Evolutionary conservation across 2,888 invertebrate species (phyloP), one percentile per base, ranked within the genome.

Genomic region (Eupithecia subumbrata): DNA sequence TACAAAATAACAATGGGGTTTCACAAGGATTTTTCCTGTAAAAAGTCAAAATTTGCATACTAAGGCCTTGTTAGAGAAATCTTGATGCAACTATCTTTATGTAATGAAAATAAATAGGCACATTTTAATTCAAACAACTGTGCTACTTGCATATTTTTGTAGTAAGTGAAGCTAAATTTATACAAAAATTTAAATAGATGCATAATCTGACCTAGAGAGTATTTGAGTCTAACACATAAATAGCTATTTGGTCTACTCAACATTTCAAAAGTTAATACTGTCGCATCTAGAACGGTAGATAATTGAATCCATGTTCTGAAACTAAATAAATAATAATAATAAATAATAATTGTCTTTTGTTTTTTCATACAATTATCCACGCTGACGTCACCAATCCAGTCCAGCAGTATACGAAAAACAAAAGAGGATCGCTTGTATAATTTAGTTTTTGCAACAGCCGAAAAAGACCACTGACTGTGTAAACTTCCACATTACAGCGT

Each of bases 41-140:
- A 60, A 60, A 60, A 60, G 60, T 60, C 5, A 0, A 60, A 60
- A 60, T 25, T 60, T 60, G 5, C 25, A 22, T 60, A 56, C 11
- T 22, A 56, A 60, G 60, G 14, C 14, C 60, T 60, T 14, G 60
- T 60, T 14, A 60, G 14, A 67, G n/a, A 37, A 40, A 37, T 37
- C 66, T 66, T 18, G n/a, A 40, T 37, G 66, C 37, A 67, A 22
- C n/a, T 37, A 66, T 67, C n/a, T n/a, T 67, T 67, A 67, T 40
- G 37, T 67, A 67, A 67, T 40, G 40, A n/a, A 37, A 66, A 67
- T 67, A 37, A 45, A 34, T 37, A 30, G 30, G 9, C n/a, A 69
- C 40, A 45, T 40, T 40, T 48, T 45, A 67, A 67, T 67, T n/a
- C 37, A 40, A 40, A 14, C 48, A 16, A 67, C 34, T 22, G 48